A percentile compares a stretch with the other conserved stretches of the same genome.
Evolutionary conservation across 1,140 invertebrate genomes (phyloP).

Genomic region (Pseudachorutes palmiensis): DNA sequence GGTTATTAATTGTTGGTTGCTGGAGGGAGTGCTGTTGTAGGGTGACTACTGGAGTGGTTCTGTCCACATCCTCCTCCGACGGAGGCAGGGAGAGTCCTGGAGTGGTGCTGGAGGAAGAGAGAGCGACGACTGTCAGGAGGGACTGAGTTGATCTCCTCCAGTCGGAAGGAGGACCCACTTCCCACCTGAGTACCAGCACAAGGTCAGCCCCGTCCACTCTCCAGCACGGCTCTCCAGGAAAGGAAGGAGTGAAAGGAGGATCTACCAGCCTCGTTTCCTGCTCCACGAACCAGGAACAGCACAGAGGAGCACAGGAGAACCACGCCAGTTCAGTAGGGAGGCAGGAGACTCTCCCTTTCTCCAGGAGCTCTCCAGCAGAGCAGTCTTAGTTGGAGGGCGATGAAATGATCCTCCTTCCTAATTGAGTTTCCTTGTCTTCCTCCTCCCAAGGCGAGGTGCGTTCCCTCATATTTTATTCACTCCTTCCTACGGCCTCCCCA

Average conservation of each 20-base stretch:
- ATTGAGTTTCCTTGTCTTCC: neutral
- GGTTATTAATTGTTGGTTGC: neutral
- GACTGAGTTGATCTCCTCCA: neutral
- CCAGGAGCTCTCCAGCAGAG: too few species aligned
- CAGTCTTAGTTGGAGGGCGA: too few species aligned
- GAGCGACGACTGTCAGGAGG: neutral
- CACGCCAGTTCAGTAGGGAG: too few species aligned
- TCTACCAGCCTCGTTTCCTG: slow-evolving; percentile 16
- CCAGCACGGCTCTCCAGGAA: too few species aligned
- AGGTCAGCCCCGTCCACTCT: too few species aligned
- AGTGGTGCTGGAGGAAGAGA: neutral
- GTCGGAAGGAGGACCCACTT: neutral
- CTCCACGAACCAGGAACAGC: slow-evolving; percentile 10
- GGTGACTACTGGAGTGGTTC: neutral
- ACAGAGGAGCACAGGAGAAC: neutral
- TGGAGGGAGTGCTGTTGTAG: neutral
- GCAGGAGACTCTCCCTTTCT: too few species aligned
- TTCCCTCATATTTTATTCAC: neutral
- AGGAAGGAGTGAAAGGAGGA: slow-evolving; percentile 16
- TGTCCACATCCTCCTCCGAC: neutral
- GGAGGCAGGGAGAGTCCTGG: neutral
- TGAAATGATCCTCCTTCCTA: neutral
- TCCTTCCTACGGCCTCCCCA: neutral
- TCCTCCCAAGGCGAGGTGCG: neutral
- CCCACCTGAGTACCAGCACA: too few species aligned